Base-by-base conservation (phyloP, 37 sponge, comb jelly and placozoan genomes). In the Cliona cf. orientalis region DNA sequence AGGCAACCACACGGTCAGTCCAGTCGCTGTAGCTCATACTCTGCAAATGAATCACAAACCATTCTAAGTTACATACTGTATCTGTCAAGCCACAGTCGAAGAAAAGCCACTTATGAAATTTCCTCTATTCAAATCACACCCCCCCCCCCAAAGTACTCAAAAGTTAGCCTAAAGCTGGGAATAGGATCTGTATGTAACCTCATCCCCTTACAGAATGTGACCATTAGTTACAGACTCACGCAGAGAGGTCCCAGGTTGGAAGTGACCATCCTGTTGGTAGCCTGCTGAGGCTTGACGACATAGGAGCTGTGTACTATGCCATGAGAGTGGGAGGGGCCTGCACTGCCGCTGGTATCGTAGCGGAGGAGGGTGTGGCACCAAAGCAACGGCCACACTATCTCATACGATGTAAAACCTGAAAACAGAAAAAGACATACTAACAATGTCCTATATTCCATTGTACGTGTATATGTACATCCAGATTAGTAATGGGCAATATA, bases 1-100 rank as follows among this genome's bases (percentile, higher is more conserved):
- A 43, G 25, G 69, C 58, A n/a, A 45, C 85, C 23, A 68, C 59
- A 34, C 85, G 41, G 55, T 84, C 85, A 0, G 76, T 76, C 85
- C 85, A 84, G 28, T 22, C 31, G 39, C 69, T 66, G 42, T 84
- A 84, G 28, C 85, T 69, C 26, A 49, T 22, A 17, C 77, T 37
- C 85, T 84, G 57, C n/a, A 56, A 7, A 29, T 4, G 14, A 56
- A 31, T 35, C 6, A 67, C 28, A 25, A 61, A n/a, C n/a, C n/a
- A n/a, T n/a, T n/a, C n/a, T n/a, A 19, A 49, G 14, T 11, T 49
- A 49, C 11, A 19, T 19, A 19, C 55, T 49, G 17, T 19, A 19
- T 49, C 17, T 49, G 55, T 19, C 11, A 49, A 49, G 14, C 11
- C 55, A 49, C 17, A 17, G 55, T 49, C 14, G 55, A 19, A 49